Evolutionary conservation across 2,113 vertebrate species (phyloP), one percentile per base, ranked within the genome.

Genomic region (Xenus cinereus): DNA sequence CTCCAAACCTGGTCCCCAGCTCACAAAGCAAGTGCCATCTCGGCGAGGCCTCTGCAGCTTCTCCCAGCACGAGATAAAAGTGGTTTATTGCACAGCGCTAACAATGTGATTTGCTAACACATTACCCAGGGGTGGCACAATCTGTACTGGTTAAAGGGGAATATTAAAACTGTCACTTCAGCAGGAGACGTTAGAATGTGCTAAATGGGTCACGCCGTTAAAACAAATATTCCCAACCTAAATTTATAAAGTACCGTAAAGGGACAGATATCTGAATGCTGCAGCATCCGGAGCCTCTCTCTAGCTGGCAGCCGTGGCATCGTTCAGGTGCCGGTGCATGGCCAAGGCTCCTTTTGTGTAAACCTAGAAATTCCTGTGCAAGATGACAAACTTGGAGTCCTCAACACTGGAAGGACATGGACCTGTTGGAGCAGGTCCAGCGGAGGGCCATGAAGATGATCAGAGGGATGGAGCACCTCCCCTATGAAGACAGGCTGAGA

Each of bases 121-220:
- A 39, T 92, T 84, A 89, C 87, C 74, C 86, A 95, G 84, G 75
- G 69, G 83, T 95, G 86, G 87, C 80, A 87, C 86, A 78, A 75
- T 75, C 93, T 95, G 46, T 64, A 46, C 68, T 27, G 43, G 84
- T 78, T 90, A 93, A 89, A 92, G 80, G 46, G 80, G 93, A 84
- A 96, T 27, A 81, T 91, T 95, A 56, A 95, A 96, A 67, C 76
- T 91, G 91, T 89, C 95, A 84, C 93, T 92, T 91, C 43, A 15
- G 93, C 80, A 56, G 91, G 60, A 92, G 91, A 78, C 10, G 4
- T 39, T 78, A 0, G 1, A 67, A 84, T 9, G 69, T 72, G 80
- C 87, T 95, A 87, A 96, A 89, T 63, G 89, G 89, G 91, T 89
- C 73, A 56, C 0, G 3, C 64, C 4, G 2, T 39, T 95, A 75